phyloP scores from a whole-genome alignment of 2,888 invertebrate species.

The Isotomurus palustris region DNA sequence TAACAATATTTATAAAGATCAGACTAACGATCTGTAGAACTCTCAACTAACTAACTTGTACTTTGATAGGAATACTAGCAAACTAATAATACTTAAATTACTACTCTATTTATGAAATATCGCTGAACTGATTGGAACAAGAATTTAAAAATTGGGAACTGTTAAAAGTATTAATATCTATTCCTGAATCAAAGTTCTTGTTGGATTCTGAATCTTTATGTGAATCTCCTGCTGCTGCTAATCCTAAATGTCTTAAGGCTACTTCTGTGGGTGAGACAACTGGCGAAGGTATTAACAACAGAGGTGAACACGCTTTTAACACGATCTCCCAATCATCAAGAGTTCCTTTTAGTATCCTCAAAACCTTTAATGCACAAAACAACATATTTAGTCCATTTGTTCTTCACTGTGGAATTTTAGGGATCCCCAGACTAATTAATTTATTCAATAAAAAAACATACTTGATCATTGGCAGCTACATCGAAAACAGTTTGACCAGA shows the following conservation, averaged over 20 bases:
- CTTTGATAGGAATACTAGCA: no score
- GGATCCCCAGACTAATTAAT: no score
- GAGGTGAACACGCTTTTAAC: slow-evolving; percentile 2
- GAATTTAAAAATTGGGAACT: slow-evolving; percentile 19
- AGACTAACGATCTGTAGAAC: no score
- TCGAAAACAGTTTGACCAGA: slow-evolving; percentile 38
- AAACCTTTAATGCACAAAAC: no score
- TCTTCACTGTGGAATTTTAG: neutral
- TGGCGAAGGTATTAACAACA: neutral
- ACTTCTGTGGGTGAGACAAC: neutral
- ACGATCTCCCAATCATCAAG: slow-evolving; percentile 17
- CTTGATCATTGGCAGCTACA: slow-evolving; percentile 37
- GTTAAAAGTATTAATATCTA: slow-evolving; percentile 41
- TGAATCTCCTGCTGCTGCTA: slow-evolving; percentile 7
- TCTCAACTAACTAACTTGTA: no score
- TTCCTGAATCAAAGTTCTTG: slow-evolving; percentile 40
- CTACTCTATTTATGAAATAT: no score
- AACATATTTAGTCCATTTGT: no score
- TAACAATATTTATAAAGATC: no score
- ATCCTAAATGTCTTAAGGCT: neutral
- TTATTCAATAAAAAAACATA: slow-evolving; percentile 10
- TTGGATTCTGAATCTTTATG: neutral
- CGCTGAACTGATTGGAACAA: neutral
- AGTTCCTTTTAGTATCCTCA: slow-evolving; percentile 14
- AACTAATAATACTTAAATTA: no score